Base-by-base conservation (phyloP, 2,888 invertebrate genomes). In the Neoaliturus tenellus region DNA sequence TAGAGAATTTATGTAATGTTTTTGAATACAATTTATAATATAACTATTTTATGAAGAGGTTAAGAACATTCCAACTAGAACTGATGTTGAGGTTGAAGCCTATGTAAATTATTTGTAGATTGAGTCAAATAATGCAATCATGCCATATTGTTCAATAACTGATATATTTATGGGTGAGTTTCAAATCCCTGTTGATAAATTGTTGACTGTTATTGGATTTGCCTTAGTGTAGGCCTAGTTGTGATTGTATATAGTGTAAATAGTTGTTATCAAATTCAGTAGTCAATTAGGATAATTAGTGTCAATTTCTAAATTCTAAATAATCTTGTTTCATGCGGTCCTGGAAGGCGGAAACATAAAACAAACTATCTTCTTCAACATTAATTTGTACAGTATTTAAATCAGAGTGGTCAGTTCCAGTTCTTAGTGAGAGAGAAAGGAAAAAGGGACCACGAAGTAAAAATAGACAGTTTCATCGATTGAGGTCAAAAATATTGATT, bases 221-320 rank as follows among this genome's bases (percentile, higher is more conserved):
- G 73, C 73, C 73, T 75, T 75, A 44, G 23, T 23, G 23, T 23
- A 75, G 44, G 48, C 48, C 48, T 75, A 75, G 48, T 78, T 51
- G 44, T 75, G n/a, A 78, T 44, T 78, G 48, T 78, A 78, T 1
- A 48, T 31, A 62, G 41, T 78, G 78, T 78, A 78, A 48, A 78
- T 78, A 78, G n/a, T 78, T 55, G 78, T 78, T 78, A 55, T 55
- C n/a, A 28, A 78, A 33, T 78, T 78, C 17, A 20, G 51, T 78
- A 78, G 78, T 78, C 78, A 78, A 78, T 78, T 78, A 78, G 51
- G 35, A 48, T 48, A 78, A n/a, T 71, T 71, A 78, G 48, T 51
- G 78, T 78, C 51, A 78, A 78, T 78, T 62, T 78, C n/a, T 33
- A 55, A 78, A 33, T 51, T 55, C 55, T 48, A 78, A 48, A 75